phyloP scores from a whole-genome alignment of 2,113 vertebrate genomes.

The Tachysurus fulvidraco region DNA sequence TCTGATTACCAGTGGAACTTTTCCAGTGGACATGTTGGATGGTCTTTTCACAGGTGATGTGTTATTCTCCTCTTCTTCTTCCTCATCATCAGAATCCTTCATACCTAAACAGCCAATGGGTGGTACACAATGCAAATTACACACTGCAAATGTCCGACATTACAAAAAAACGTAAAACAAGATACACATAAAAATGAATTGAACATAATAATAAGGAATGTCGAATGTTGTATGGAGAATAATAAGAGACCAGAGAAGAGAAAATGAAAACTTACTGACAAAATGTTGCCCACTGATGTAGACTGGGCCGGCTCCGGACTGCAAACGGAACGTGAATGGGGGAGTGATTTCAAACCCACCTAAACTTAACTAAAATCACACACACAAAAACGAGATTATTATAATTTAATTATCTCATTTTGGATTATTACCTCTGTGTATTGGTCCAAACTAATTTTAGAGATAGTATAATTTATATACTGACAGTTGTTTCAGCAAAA shows the following conservation, averaged over 20 bases:
- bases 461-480: background rate
- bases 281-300: slow-evolving; percentile 80
- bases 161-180: too few relatives aligned
- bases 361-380: slow-evolving; percentile 68
- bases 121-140: background rate
- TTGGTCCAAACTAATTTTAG: background rate
- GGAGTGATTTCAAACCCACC: slow-evolving; percentile 80
- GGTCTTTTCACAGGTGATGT: slow-evolving; percentile 74
- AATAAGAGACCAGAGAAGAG: background rate
- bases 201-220: background rate
- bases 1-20: slow-evolving; percentile 58
- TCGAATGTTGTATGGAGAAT: background rate
- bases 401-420: background rate
- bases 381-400: too few relatives aligned
- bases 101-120: slow-evolving; percentile 60
- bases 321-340: slow-evolving; percentile 76
- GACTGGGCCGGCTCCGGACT: slow-evolving; percentile 75
- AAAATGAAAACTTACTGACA: slow-evolving; percentile 70
- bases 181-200: too few relatives aligned
- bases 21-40: slow-evolving; percentile 55
- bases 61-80: slow-evolving; percentile 76
- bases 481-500: background rate
- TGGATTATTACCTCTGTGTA: background rate
- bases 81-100: slow-evolving; percentile 73
- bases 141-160: too few relatives aligned